These are phyloP conservation scores for Leptinotarsa lineolata DNA, from an alignment of 1,140 invertebrate genomes.

Conservation along the genomic window DNA sequence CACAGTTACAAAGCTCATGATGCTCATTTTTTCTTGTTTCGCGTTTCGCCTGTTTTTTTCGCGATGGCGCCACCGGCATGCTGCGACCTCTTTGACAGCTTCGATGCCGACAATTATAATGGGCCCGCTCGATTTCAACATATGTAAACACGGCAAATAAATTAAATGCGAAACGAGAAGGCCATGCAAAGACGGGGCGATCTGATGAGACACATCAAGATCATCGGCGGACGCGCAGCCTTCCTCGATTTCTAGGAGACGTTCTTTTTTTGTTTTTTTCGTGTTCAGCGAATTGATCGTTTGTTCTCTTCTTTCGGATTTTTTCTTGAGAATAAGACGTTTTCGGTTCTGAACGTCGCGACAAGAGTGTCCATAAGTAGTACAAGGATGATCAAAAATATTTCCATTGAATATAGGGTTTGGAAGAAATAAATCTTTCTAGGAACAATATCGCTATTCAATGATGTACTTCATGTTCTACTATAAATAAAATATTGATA, in stretches of 20 bases:
- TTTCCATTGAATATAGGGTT: no score
- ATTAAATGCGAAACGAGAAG: conserved; percentile 23
- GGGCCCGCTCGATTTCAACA: conserved; percentile 28
- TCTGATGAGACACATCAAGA: conserved; percentile 26
- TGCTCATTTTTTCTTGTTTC: conserved; percentile 18
- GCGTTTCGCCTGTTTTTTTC: conserved; percentile 26
- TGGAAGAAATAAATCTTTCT: no score
- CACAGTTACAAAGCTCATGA: conserved; percentile 11
- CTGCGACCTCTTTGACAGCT: conserved; percentile 25
- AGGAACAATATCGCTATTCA: no score
- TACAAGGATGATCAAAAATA: background rate
- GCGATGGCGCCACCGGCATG: conserved; percentile 26
- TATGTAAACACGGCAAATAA: conserved; percentile 27
- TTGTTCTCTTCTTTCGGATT: background rate
- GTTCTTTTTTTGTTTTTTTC: background rate
- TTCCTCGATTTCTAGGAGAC: conserved; percentile 17
- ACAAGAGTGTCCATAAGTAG: background rate
- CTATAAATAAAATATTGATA: no score
- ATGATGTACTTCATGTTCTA: no score
- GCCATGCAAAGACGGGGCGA: conserved; percentile 15
- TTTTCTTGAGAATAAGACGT: conserved; percentile 16
- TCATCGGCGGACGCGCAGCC: conserved; percentile 17
- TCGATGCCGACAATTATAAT: conserved; percentile 29
- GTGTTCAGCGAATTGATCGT: conserved; percentile 16
- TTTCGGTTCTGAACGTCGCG: background rate